These are phyloP conservation scores for Dreissena polymorpha DNA, from an alignment of 1,140 invertebrate genomes.

Conservation along the genomic window DNA sequence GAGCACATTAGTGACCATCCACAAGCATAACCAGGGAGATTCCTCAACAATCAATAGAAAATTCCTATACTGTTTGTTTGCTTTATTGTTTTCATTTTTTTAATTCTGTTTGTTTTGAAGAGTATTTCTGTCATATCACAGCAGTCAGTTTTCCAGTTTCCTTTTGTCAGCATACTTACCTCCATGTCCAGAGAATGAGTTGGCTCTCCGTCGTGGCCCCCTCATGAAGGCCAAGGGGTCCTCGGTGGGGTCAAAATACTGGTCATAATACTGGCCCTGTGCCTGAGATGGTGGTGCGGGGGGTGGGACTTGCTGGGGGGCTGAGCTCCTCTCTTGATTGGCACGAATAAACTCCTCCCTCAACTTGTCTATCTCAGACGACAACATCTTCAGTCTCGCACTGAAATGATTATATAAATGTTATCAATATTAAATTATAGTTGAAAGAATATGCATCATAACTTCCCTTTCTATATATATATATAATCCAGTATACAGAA, in stretches of 20 bases:
- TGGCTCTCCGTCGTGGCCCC: slow-evolving; percentile 71
- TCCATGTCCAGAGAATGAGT: slow-evolving; percentile 72
- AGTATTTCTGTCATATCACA: no score
- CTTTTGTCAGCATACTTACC: no score
- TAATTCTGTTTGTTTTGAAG: no score
- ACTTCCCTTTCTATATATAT: no score
- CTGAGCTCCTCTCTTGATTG: slow-evolving; percentile 50
- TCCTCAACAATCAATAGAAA: no score
- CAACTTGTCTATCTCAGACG: slow-evolving; percentile 70
- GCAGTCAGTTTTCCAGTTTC: no score
- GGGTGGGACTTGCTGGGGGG: slow-evolving; percentile 29
- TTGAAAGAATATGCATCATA: no score
- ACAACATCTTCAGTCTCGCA: slow-evolving; percentile 66
- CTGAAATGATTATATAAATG: slow-evolving; percentile 49
- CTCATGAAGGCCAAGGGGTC: slow-evolving; percentile 74
- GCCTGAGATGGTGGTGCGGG: slow-evolving; percentile 50
- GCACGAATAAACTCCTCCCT: slow-evolving; percentile 68
- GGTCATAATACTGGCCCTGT: slow-evolving; percentile 49
- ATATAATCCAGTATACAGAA: no score
- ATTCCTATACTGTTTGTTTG: no score
- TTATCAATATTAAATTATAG: not conserved
- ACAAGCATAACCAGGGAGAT: no score
- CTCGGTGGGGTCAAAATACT: slow-evolving; percentile 72
- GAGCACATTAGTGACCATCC: no score
- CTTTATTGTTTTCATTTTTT: no score